Conservation (phyloP, 1,140 invertebrate species). For the Papilio polytes region DNA sequence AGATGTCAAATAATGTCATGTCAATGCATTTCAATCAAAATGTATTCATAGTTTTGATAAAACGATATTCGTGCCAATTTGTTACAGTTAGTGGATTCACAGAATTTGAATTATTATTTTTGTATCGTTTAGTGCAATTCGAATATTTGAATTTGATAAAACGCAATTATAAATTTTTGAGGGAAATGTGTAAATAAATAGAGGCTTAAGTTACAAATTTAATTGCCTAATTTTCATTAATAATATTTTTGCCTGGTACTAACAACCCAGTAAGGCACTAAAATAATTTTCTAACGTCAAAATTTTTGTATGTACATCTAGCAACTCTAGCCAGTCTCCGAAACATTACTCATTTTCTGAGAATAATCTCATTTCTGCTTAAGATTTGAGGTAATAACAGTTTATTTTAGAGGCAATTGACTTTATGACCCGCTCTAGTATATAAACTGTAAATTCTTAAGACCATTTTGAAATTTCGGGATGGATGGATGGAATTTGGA, state of each 20-base stretch:
- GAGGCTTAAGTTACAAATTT: no score
- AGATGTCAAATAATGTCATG: conserved; percentile 42
- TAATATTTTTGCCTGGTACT: no score
- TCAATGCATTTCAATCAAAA: conserved; percentile 20
- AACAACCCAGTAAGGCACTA: no score
- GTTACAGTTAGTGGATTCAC: neutral
- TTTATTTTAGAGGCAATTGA: neutral
- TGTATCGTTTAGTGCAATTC: neutral
- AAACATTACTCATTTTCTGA: neutral
- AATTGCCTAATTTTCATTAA: no score
- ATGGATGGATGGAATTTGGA: neutral
- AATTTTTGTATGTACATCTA: neutral
- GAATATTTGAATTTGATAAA: no score
- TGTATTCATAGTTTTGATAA: conserved; percentile 26
- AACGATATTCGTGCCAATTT: conserved; percentile 32
- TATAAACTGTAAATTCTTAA: neutral
- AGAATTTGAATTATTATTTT: neutral
- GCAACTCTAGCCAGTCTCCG: neutral
- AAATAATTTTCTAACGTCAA: neutral
- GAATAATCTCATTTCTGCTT: neutral
- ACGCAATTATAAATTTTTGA: no score
- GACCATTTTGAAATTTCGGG: neutral
- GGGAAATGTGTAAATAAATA: no score
- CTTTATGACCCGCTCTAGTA: neutral
- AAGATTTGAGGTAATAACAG: conserved; percentile 6